These are phyloP conservation scores for Silvanus unidentatus DNA, from an alignment of 2,888 invertebrate species.

Conservation along the genomic window DNA sequence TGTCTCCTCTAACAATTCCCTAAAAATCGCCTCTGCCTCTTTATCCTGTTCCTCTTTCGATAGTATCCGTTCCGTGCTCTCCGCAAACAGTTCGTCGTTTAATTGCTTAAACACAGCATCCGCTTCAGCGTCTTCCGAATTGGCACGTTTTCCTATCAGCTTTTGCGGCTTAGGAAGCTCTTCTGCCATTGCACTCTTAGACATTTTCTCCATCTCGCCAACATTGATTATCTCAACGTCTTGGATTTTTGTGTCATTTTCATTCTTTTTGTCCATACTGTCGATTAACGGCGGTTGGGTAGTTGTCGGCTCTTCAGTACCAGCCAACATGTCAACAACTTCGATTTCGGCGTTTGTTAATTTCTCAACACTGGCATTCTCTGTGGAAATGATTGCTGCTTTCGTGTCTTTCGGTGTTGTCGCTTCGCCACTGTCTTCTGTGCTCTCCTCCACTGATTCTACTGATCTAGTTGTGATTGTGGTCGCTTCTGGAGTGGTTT, in stretches of 20 bases:
- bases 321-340: conserved; percentile 32
- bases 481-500: conserved; percentile 6
- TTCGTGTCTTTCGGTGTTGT: conserved; percentile 31
- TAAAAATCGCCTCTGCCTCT: conserved; percentile 37
- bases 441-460: conserved; percentile 11
- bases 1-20: conserved; percentile 37
- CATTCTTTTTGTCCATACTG: conserved; percentile 8
- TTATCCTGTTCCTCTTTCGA: conserved; percentile 28
- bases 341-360: conserved; percentile 22
- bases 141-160: conserved; percentile 21
- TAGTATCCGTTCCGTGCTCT: conserved; percentile 19
- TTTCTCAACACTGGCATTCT: conserved; percentile 38
- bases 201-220: conserved; percentile 7
- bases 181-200: not conserved
- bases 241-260: conserved; percentile 12
- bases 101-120: conserved; percentile 35
- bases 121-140: conserved; percentile 15
- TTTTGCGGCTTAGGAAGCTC: conserved; percentile 7
- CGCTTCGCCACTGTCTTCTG: conserved; percentile 35
- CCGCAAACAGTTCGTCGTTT: conserved; percentile 30
- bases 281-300: conserved; percentile 15
- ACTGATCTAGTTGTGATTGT: conserved; percentile 5
- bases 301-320: conserved; percentile 35
- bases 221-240: conserved; percentile 36
- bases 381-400: conserved; percentile 29